Base-by-base conservation (phyloP, 2,113 vertebrate genomes). In the Cyprinodon tularosa region DNA sequence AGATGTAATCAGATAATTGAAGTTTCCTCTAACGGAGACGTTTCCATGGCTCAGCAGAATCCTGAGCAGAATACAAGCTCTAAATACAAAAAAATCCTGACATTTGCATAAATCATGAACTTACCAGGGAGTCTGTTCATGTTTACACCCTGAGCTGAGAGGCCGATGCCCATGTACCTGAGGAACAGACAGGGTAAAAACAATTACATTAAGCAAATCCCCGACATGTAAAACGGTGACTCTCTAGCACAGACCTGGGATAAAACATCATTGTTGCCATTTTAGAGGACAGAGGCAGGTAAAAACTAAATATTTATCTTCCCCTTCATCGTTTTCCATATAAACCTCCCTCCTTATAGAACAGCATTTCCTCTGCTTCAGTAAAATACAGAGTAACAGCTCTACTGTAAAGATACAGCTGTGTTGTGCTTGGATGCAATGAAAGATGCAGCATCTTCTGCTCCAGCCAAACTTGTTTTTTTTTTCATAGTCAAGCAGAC, bases 131-230 rank as follows among this genome's bases (percentile, higher is more conserved):
- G 95, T 94, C 97, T 96, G 94, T 99, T 99, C 97, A 99, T 99
- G 93, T 99, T 99, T 84, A 99, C 98, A 84, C 97, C 98, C 95
- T 99, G 98, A 93, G 98, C 97, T 2, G 97, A 99, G 74, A 99
- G 96, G 73, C 98, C 98, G 78, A 99, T 99, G 89, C 98, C 98
- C 98, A 99, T 99, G 93, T 99, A 99, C 90, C 98, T 99, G 95
- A 45, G 47, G 48, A 45, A 40, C 62, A 88, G 36, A 84, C 2
- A 57, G 22, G 0, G 0, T 4, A 71, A 4, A 1, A 6, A 29
- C 29, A 29, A 29, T 42, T 42, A 42, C 9, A 6, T 20, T 15
- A 20, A 57, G n/a, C 50, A 53, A 57, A 57, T 57, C 50, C 44
- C 50, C n/a, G 50, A 57, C 50, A 57, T n/a, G 50, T 3, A 57